Base-by-base conservation (phyloP, 2,797 vertebrate genomes). In the Sandelia bainsii region DNA sequence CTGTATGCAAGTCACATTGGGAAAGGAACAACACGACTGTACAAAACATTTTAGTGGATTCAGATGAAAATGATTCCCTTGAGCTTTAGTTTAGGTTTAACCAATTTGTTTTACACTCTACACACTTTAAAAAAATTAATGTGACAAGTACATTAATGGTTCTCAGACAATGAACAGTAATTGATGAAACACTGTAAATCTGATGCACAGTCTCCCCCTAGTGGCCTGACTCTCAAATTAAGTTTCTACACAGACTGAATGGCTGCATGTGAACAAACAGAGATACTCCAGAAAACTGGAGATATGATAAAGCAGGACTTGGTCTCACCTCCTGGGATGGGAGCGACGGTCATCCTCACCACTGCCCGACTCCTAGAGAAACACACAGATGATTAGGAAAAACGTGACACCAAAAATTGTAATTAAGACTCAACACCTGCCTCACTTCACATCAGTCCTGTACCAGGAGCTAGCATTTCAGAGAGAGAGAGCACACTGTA, bases 291-390 rank as follows among this genome's bases (percentile, higher is more conserved):
- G 69, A 29, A 77, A 72, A 79, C 42, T 34, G 51, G 27, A 63
- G 34, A 34, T 12, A n/a, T 60, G 57, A 77, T 14, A 45, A 75
- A 75, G 79, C 62, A 64, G 69, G 58, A 59, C 65, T 63, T 48
- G 70, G 57, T 66, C 94, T 91, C 94, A 99, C 98, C 98, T 99
- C 86, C 96, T 94, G 82, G 95, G 95, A 85, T 98, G 97, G 74
- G 95, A 97, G 69, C 95, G 95, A 62, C 95, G 96, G 83, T 98
- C 97, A 74, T 99, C 97, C 62, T 99, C 97, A 77, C 95, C 96
- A 20, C 98, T 99, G 86, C 96, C 97, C 39, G 96, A 96, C 89
- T 99, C 98, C 98, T 99, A 54, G 4, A 65, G 57, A 80, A 3
- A 49, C 6, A 76, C 40, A 79, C 17, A 61, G 22, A 39, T 11